Evolutionary conservation across 2,888 invertebrate species (phyloP).

Genomic region (Lymantria dispar): DNA sequence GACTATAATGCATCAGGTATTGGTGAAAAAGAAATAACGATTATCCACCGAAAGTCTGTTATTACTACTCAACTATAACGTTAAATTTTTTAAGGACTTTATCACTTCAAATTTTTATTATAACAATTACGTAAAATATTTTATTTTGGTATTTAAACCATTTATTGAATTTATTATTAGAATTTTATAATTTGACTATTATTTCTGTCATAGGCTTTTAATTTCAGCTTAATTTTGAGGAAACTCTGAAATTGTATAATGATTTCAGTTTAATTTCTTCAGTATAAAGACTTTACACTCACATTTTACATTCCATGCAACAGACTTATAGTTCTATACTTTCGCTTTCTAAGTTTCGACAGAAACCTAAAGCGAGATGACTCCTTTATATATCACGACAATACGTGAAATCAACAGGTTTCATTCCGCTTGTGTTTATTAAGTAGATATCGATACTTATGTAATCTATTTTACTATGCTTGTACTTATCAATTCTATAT

Average conservation of each 20-base stretch:
- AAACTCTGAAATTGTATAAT: slow-evolving; percentile 11
- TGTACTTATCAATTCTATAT: slow-evolving; percentile 26
- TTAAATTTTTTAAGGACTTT: background rate
- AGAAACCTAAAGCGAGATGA: slow-evolving; percentile 67
- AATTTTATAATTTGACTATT: background rate
- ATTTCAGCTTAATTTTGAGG: background rate
- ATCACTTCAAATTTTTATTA: background rate
- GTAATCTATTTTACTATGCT: slow-evolving; percentile 1
- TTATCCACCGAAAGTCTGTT: slow-evolving; percentile 92
- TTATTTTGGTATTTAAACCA: background rate
- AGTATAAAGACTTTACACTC: slow-evolving; percentile 1
- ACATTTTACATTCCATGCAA: slow-evolving; percentile 8
- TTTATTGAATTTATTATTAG: background rate
- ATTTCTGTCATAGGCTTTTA: background rate
- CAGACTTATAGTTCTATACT: slow-evolving; percentile 18
- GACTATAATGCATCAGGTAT: slow-evolving; percentile 83
- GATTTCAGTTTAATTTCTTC: slow-evolving; percentile 12
- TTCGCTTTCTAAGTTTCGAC: slow-evolving; percentile 66
- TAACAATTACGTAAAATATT: background rate
- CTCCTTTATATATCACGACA: slow-evolving; percentile 21
- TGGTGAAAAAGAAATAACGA: slow-evolving; percentile 85
- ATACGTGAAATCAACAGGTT: slow-evolving; percentile 19
- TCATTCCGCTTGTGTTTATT: slow-evolving; percentile 30
- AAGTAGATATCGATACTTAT: slow-evolving; percentile 24
- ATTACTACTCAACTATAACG: slow-evolving; percentile 91